Percentiles rank a stretch among this genome's conserved stretches.
phyloP scores from a whole-genome alignment of 2,113 vertebrate genomes.

The Tichodroma muraria region DNA sequence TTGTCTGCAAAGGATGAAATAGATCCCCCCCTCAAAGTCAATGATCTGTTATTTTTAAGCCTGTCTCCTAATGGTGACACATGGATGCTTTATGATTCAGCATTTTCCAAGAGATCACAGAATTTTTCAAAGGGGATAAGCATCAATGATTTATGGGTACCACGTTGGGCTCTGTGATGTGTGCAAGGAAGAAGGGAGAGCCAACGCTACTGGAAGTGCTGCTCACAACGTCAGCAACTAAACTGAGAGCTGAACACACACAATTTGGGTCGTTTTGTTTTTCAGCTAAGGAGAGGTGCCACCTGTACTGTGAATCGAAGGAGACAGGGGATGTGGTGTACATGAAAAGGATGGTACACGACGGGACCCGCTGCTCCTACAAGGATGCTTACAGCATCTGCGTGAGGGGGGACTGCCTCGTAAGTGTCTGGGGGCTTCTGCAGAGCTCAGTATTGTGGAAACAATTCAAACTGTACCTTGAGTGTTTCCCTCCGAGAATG shows the following conservation, averaged over 20 bases:
- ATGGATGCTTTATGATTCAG: not conserved
- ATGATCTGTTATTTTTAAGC: not conserved
- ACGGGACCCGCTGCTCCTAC: slow-evolving; percentile 94
- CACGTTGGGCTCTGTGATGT: not conserved
- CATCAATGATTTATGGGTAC: not conserved
- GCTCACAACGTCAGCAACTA: not conserved
- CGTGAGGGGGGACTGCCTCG: slow-evolving; percentile 89
- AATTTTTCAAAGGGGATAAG: not conserved
- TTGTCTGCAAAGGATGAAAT: not conserved
- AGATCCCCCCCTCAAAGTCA: not conserved
- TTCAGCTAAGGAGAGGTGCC: slow-evolving; percentile 90
- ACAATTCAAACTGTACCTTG: not conserved
- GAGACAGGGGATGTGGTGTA: slow-evolving; percentile 85
- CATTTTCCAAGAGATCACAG: not conserved
- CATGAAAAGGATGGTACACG: slow-evolving; percentile 86
- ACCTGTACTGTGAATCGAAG: slow-evolving; percentile 89
- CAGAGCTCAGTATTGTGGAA: not conserved
- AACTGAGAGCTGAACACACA: not conserved
- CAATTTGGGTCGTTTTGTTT: not conserved
- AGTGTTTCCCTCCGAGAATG: not conserved
- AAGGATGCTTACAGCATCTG: slow-evolving; percentile 93
- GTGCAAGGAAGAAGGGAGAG: not conserved
- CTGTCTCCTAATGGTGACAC: not conserved
- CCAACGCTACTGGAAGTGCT: not conserved
- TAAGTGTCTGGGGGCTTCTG: slow-evolving; percentile 55